These are phyloP conservation scores for Erpetoichthys calabaricus DNA, from an alignment of 2,797 vertebrate species.

Conservation along the genomic window DNA sequence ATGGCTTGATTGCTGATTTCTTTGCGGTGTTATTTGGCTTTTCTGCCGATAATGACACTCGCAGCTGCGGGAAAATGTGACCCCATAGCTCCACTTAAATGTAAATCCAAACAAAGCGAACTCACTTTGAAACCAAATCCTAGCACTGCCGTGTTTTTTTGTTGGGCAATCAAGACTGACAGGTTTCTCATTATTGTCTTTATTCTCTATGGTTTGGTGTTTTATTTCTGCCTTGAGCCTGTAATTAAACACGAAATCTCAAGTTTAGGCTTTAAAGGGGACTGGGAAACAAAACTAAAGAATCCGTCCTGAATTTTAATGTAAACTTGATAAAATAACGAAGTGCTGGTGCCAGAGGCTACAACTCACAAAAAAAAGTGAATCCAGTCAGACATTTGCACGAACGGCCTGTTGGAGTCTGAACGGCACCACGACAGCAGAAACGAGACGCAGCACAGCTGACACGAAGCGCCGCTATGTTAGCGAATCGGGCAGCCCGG, in stretches of 20 bases:
- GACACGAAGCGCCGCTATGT: too few species aligned
- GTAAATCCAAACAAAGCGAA: slow-evolving; percentile 19
- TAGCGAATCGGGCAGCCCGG: too few species aligned
- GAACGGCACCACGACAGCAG: too few species aligned
- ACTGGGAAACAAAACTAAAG: too few species aligned
- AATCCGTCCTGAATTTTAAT: too few species aligned
- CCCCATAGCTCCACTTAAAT: slow-evolving; percentile 14
- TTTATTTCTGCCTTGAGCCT: slow-evolving; percentile 8
- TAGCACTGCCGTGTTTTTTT: slow-evolving; percentile 11
- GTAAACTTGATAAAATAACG: too few species aligned
- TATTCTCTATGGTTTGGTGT: slow-evolving; percentile 6
- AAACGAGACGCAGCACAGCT: too few species aligned
- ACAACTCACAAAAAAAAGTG: too few species aligned
- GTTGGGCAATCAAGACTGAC: slow-evolving; percentile 10
- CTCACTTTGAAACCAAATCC: slow-evolving; percentile 14
- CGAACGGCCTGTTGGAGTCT: too few species aligned
- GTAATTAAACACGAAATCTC: slow-evolving; percentile 6
- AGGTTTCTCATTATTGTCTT: slow-evolving; percentile 7
- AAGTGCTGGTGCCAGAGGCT: too few species aligned
- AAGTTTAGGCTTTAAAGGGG: background rate
- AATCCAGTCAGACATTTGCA: too few species aligned
- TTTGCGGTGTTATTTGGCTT: slow-evolving; percentile 6
- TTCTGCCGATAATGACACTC: slow-evolving; percentile 10
- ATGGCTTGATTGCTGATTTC: slow-evolving; percentile 9
- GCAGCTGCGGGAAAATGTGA: slow-evolving; percentile 10